Base-by-base conservation (phyloP, 1,140 invertebrate genomes). In the Drosophila littoralis region DNA sequence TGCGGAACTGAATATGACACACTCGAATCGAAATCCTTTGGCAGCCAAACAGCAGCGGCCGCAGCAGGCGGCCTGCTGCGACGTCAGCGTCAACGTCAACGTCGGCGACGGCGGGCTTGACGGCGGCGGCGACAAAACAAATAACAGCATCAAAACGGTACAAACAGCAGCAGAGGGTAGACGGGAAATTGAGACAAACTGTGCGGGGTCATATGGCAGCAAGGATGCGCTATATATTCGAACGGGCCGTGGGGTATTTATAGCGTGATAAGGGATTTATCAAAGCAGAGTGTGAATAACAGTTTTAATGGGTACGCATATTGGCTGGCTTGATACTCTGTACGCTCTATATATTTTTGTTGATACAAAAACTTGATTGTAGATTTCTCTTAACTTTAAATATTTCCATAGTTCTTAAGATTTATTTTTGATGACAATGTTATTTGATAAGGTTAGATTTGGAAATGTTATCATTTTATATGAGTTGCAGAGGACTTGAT, bases 1-100 rank as follows among this genome's bases (percentile, higher is more conserved):
- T 72, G 80, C 85, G 84, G 77, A 89, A 89, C 84, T 89, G 84
- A 89, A 83, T 64, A 67, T 88, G 84, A 75, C 76, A 77, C 71
- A 83, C 84, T 55, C 75, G 71, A 76, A 57, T 36, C 57, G 33
- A 65, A 88, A 79, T 77, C 79, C 76, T 89, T 88, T 83, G 73
- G 84, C 84, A 83, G 67, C 38, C 70, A 48, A 59, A 15, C 52
- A 40, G 43, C 69, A 76, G 36, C 69, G 33, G 48, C 72, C 61
- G 67, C 46, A 22, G 48, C 65, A 50, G 22, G 17, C 38, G 38
- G 54, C 51, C 38, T n/a, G 42, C 66, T 43, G 46, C 60, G 59
- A 50, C 67, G 73, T 28, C 43, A 43, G 9, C 50, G 60, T 17
- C 33, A 28, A n/a, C 59, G 58, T 48, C 63, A 36, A 52, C 54